Conservation (phyloP, 2,113 vertebrate species). For the Bubo blakistoni region DNA sequence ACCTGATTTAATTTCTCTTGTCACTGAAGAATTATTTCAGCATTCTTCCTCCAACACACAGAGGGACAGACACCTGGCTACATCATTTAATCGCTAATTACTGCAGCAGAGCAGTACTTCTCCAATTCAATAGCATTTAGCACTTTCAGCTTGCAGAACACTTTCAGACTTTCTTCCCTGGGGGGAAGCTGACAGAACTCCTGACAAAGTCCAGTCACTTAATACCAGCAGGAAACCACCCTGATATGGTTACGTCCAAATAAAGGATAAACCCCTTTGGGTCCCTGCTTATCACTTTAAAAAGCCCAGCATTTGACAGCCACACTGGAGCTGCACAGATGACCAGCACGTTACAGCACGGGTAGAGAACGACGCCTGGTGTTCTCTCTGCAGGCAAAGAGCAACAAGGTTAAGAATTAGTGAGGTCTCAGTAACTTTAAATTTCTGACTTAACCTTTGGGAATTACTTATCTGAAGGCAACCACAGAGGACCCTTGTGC, state of each 20-base stretch:
- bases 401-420: neutral
- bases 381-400: neutral
- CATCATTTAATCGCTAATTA: neutral
- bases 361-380: neutral
- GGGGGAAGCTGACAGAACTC: neutral
- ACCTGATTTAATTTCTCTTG: neutral
- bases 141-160: neutral
- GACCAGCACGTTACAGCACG: neutral
- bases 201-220: neutral
- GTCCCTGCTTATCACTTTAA: neutral
- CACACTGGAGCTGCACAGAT: neutral
- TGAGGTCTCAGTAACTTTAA: neutral
- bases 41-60: neutral
- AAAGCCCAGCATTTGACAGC: neutral
- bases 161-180: neutral
- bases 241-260: neutral
- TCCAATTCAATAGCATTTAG: neutral
- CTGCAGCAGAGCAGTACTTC: neutral
- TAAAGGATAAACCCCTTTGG: neutral
- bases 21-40: neutral
- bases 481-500: neutral
- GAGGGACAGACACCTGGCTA: neutral
- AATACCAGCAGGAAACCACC: neutral
- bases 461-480: neutral
- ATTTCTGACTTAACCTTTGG: neutral